These are phyloP conservation scores for Eolophus roseicapilla DNA, from an alignment of 2,113 vertebrate genomes.

Conservation along the genomic window DNA sequence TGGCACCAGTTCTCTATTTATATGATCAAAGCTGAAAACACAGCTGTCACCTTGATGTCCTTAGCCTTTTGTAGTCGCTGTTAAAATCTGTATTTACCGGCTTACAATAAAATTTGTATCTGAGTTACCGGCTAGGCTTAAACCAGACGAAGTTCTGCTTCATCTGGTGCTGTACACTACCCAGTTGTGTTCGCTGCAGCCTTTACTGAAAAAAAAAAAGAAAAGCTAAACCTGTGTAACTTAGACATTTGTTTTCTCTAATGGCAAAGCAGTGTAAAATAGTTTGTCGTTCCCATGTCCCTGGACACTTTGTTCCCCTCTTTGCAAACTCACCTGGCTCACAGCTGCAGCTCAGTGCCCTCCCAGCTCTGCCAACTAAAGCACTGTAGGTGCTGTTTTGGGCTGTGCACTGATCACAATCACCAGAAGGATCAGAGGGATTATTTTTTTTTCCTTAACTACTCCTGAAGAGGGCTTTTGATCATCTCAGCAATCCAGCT, in stretches of 20 bases:
- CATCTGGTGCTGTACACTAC: background rate
- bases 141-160: background rate
- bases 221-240: background rate
- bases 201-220: background rate
- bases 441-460: background rate
- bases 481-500: background rate
- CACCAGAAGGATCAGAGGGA: background rate
- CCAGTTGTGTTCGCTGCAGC: background rate
- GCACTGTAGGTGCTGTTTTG: background rate
- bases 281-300: background rate
- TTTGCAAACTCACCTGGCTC: background rate
- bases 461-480: background rate
- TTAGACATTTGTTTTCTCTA: background rate
- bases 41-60: slow-evolving; percentile 3
- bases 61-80: background rate
- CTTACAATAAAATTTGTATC: too few relatives aligned
- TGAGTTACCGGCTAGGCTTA: too few relatives aligned
- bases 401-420: background rate
- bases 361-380: background rate
- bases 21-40: slow-evolving; percentile 37
- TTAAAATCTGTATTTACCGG: background rate
- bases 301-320: background rate
- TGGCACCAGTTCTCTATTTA: background rate
- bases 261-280: background rate
- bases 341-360: background rate